Evolutionary conservation across 37 sponge, comb jelly and placozoan genomes (phyloP), one percentile per base, ranked within the genome.

Genomic region (Haliclona indistincta): DNA sequence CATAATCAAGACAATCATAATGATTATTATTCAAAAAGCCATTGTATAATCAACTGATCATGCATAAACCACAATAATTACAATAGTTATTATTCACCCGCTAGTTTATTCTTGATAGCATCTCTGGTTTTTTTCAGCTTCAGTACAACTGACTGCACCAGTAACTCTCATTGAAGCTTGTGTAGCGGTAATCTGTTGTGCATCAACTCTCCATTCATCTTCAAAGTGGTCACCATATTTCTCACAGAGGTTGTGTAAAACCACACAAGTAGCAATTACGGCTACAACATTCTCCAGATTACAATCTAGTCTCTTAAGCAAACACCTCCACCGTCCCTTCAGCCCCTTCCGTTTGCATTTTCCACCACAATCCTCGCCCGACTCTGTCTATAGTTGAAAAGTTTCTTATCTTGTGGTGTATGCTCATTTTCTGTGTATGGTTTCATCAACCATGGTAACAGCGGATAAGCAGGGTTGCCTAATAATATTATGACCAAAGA

Each of bases 391-490:
- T 78, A 64, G 61, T 78, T 85, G 70, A 26, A 85, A 19, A 39
- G 55, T 2, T 38, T 34, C n/a, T 79, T 28, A 34, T 22, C 38
- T 0, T 23, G 32, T n/a, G 70, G 29, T 20, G 42, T 34, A 17
- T 33, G 43, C 8, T 70, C 77, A 69, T n/a, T 66, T 8, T 79
- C 80, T 25, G 71, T 45, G 44, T 69, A 84, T 0, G 71, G 68
- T 26, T 76, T 83, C 83, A 83, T 73, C 19, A 83, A 47, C 70
- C 75, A 74, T 30, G 56, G 68, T 39, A 76, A 67, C 15, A 82
- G 65, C 6, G 84, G 70, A 53, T 69, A 76, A 32, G 84, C 84
- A 56, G 84, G 84, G 56, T 84, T 77, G 17, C 77, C 84, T 28
- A 84, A 51, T n/a, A n/a, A n/a, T n/a, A n/a, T n/a, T 4, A 84